These are phyloP conservation scores for Cataglyphis cursor DNA, from an alignment of 2,888 invertebrate species.

Conservation along the genomic window DNA sequence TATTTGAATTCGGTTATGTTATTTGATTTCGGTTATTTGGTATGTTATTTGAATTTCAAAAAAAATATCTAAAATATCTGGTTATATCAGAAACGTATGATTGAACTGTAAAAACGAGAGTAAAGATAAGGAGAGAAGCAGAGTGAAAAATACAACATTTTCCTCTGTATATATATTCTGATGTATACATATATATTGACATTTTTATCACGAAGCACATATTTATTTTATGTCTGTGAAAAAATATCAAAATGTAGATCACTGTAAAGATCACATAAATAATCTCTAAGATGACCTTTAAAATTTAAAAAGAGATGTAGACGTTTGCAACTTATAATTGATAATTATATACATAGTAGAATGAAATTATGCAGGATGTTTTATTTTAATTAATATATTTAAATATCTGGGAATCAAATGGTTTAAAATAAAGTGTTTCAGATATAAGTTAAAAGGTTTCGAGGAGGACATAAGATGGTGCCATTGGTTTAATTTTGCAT, in stretches of 20 bases:
- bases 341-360: too few relatives aligned
- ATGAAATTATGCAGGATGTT: too few relatives aligned
- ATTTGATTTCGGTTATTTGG: neutral
- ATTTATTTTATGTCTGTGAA: constrained; percentile 21
- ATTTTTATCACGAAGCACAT: constrained; percentile 19
- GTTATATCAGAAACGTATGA: constrained; percentile 4
- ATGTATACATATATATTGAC: constrained; percentile 15
- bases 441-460: too few relatives aligned
- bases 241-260: constrained; percentile 21
- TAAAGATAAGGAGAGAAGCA: neutral
- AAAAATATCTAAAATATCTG: neutral
- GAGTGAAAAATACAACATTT: constrained; percentile 28
- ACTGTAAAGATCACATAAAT: neutral
- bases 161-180: neutral
- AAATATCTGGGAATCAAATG: too few relatives aligned
- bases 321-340: neutral
- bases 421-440: too few relatives aligned
- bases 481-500: too few relatives aligned
- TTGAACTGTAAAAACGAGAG: neutral
- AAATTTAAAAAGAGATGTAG: neutral
- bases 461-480: too few relatives aligned
- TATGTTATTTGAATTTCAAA: constrained; percentile 9
- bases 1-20: constrained; percentile 8
- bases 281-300: constrained; percentile 4
- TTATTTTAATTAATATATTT: too few relatives aligned